A percentile compares a stretch with the other conserved stretches of the same genome.
Evolutionary conservation across 1,140 invertebrate species (phyloP).

Genomic region (Ectropis grisescens): DNA sequence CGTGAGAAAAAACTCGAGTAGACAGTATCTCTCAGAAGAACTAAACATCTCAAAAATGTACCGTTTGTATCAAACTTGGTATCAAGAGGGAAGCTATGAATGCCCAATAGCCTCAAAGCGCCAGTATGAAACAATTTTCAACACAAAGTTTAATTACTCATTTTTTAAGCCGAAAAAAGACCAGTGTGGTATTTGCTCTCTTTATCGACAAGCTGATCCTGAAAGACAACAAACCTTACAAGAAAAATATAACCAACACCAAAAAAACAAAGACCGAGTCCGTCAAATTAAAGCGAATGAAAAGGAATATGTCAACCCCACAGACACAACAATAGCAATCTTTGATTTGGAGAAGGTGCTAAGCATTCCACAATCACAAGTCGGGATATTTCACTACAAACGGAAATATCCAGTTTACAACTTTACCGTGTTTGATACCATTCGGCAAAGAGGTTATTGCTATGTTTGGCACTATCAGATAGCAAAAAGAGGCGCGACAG

Average conservation of each 20-base stretch:
- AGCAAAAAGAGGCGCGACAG: conserved; percentile 14
- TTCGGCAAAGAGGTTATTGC: conserved; percentile 4
- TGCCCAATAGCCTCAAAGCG: conserved; percentile 7
- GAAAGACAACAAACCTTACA: conserved; percentile 6
- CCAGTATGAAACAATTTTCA: conserved; percentile 11
- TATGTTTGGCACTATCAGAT: conserved; percentile 11
- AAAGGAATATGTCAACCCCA: conserved; percentile 4
- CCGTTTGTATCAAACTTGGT: conserved; percentile 12
- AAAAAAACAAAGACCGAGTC: conserved; percentile 12
- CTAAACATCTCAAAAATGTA: conserved; percentile 15
- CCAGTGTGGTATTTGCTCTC: conserved; percentile 5
- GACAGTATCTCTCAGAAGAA: conserved; percentile 14
- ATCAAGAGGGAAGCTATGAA: conserved; percentile 3
- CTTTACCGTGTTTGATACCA: conserved; percentile 16
- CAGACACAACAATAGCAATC: conserved; percentile 4
- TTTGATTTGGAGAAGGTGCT: conserved; percentile 17
- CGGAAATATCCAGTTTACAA: conserved; percentile 22
- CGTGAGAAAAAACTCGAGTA: conserved; percentile 7
- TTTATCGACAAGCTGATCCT: conserved; percentile 7
- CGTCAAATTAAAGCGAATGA: conserved; percentile 12
- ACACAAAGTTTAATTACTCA: conserved; percentile 8
- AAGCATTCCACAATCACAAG: conserved; percentile 8
- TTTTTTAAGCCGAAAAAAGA: conserved; percentile 18
- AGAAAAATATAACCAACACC: too few species aligned
- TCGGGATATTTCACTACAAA: too few species aligned